Conservation (phyloP, 2,888 invertebrate genomes). For the Eulithis testata region DNA sequence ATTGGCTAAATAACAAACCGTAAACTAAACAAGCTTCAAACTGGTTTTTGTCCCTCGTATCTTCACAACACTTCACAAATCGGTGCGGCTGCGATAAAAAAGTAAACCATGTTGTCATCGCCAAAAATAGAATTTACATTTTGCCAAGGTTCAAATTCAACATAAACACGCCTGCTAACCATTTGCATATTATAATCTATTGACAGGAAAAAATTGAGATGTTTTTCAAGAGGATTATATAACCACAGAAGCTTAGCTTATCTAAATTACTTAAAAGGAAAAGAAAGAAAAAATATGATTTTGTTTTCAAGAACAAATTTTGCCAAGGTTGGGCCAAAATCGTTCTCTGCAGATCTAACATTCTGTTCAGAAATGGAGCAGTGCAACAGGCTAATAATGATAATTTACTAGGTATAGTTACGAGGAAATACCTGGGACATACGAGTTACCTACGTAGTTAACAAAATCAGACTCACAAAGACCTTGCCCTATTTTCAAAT, state of each 20-base stretch:
- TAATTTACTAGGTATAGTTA: too few relatives aligned
- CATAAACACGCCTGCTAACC: slow-evolving; percentile 32
- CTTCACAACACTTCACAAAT: slow-evolving; percentile 45
- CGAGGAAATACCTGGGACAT: too few relatives aligned
- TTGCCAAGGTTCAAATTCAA: slow-evolving; percentile 40
- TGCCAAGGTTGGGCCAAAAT: too few relatives aligned
- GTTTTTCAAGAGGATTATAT: slow-evolving; percentile 1
- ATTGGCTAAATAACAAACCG: slow-evolving; percentile 19
- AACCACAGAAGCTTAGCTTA: slow-evolving; percentile 1
- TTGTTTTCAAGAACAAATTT: too few relatives aligned
- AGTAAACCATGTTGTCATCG: slow-evolving; percentile 53
- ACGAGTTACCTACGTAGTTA: too few relatives aligned
- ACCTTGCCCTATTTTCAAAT: too few relatives aligned
- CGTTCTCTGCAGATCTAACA: too few relatives aligned
- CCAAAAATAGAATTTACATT: slow-evolving; percentile 58
- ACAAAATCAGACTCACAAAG: too few relatives aligned
- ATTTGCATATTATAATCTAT: slow-evolving; percentile 33
- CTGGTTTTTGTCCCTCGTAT: slow-evolving; percentile 33
- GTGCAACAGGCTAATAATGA: too few relatives aligned
- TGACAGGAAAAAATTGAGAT: slow-evolving; percentile 15
- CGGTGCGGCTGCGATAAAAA: slow-evolving; percentile 47
- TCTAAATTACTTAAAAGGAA: too few relatives aligned
- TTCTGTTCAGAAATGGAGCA: too few relatives aligned
- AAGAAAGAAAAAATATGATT: too few relatives aligned
- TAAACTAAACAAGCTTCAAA: slow-evolving; percentile 21